These are phyloP conservation scores for Gila orcuttii DNA, from an alignment of 2,113 vertebrate genomes.

Conservation along the genomic window DNA sequence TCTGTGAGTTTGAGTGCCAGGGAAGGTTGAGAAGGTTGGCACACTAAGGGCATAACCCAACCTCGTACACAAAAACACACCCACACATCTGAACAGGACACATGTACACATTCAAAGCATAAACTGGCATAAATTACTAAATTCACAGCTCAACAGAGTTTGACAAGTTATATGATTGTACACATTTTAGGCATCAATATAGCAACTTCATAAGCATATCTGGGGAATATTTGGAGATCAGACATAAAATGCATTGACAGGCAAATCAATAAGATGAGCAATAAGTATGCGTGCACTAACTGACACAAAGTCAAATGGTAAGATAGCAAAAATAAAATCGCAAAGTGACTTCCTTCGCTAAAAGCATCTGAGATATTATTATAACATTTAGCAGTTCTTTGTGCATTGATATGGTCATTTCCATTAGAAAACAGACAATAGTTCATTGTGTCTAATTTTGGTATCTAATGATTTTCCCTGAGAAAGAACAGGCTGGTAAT, in stretches of 20 bases:
- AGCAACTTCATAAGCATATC: neutral
- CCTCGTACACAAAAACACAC: conserved; percentile 27
- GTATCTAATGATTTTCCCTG: conserved; percentile 53
- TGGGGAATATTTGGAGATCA: neutral
- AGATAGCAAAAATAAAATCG: neutral
- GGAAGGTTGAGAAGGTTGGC: conserved; percentile 18
- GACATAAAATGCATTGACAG: neutral
- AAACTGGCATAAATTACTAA: neutral
- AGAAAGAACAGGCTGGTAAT: conserved; percentile 41
- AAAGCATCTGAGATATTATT: neutral
- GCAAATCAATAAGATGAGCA: neutral
- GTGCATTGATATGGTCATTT: conserved; percentile 3
- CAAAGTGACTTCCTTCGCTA: neutral
- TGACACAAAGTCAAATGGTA: neutral
- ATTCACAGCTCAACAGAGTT: neutral
- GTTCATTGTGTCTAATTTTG: conserved; percentile 46
- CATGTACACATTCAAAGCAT: neutral
- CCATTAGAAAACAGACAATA: conserved; percentile 27
- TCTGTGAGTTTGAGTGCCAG: conserved; percentile 6
- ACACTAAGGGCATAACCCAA: conserved; percentile 19
- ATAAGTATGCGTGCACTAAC: neutral
- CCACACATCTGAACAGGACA: conserved; percentile 6
- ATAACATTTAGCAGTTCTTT: neutral
- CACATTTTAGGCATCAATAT: neutral
- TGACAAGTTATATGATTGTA: neutral